Percentiles rank a stretch among this genome's conserved stretches.
These are phyloP conservation scores for Caenorhabditis doughertyi DNA, from an alignment of 2,888 invertebrate species.

Conservation along the genomic window DNA sequence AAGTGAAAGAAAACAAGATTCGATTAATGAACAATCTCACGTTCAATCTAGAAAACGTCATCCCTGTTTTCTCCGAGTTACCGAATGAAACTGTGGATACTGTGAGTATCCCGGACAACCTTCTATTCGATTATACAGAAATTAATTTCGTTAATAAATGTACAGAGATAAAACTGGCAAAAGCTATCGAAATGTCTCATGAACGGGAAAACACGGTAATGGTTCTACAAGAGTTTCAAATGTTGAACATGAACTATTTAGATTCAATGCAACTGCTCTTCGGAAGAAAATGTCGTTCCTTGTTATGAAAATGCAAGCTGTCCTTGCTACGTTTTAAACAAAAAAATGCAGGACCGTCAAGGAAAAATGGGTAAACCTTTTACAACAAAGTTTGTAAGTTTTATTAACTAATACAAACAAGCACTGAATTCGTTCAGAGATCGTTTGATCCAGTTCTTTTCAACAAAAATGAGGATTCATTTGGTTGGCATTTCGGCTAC, in stretches of 20 bases:
- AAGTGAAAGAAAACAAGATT: background rate
- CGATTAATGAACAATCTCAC: conserved; percentile 11
- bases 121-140: conserved; percentile 13
- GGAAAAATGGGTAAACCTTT: background rate
- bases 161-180: background rate
- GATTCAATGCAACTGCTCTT: conserved; percentile 32
- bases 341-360: conserved; percentile 16
- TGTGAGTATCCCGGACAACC: background rate
- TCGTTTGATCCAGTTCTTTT: no score
- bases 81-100: background rate
- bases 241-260: no score
- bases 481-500: background rate
- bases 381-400: conserved; percentile 36
- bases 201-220: conserved; percentile 4
- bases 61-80: conserved; percentile 26
- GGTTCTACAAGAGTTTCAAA: no score
- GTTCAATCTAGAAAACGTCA: background rate
- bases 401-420: background rate
- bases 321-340: conserved; percentile 27
- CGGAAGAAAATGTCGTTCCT: background rate
- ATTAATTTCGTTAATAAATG: background rate
- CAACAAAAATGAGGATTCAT: no score
- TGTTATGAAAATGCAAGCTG: conserved; percentile 37
- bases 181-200: background rate
- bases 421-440: no score